These are phyloP conservation scores for Phodopus roborovskii DNA, from an alignment of 2,113 vertebrate species.

Conservation along the genomic window DNA sequence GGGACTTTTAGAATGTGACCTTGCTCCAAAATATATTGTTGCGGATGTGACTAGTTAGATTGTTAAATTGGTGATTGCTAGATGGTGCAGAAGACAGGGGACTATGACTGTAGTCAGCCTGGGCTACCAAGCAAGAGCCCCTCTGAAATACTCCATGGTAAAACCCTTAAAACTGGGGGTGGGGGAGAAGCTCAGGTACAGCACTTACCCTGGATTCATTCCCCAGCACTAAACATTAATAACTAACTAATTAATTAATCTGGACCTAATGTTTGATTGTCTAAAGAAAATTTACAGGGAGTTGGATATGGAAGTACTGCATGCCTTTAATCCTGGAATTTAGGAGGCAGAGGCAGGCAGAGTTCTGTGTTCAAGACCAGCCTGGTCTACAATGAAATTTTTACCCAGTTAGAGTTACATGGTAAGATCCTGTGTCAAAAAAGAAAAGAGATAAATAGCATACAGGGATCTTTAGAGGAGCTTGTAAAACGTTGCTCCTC, in stretches of 20 bases:
- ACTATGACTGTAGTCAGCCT: background rate
- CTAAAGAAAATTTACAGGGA: background rate
- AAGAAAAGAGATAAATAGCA: background rate
- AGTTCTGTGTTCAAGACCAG: background rate
- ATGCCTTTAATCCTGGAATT: background rate
- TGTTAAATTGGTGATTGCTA: background rate
- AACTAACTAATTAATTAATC: background rate
- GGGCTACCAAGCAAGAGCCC: background rate
- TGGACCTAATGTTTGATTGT: background rate
- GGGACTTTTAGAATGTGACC: background rate
- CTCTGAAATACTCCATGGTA: background rate
- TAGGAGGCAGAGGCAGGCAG: background rate
- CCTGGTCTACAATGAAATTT: background rate
- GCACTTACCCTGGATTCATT: background rate
- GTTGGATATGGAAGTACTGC: background rate
- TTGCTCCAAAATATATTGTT: background rate
- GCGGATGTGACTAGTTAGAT: background rate
- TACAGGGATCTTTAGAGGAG: background rate
- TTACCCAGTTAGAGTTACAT: background rate
- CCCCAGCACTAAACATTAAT: background rate
- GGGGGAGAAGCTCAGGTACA: background rate
- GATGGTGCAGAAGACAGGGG: background rate
- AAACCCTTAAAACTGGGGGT: background rate
- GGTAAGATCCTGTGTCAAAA: background rate
- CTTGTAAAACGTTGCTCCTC: conserved; percentile 54